Evolutionary conservation across 2,888 invertebrate species (phyloP).

Genomic region (Chymomyza caudatula): DNA sequence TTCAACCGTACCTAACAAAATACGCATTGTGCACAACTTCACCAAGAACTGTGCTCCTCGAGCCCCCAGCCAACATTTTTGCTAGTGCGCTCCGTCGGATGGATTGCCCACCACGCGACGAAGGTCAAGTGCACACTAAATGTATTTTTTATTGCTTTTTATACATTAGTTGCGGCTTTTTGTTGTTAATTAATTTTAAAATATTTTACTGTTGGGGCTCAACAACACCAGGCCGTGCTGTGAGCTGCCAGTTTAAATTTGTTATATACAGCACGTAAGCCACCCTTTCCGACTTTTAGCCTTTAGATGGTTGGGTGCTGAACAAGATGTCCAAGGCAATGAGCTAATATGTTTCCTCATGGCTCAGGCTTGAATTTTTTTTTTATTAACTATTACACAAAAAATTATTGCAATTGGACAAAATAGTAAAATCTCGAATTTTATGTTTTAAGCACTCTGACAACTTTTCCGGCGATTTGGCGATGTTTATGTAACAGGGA

Average conservation of each 20-base stretch:
- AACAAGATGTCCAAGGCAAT: too few relatives aligned
- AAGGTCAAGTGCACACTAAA: conserved; percentile 67
- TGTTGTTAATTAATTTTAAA: conserved; percentile 69
- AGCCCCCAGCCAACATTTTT: background rate
- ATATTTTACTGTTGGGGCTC: background rate
- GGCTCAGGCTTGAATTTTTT: too few relatives aligned
- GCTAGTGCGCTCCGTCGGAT: background rate
- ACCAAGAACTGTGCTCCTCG: background rate
- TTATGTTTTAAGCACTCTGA: too few relatives aligned
- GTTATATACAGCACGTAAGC: background rate
- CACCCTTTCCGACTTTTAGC: background rate
- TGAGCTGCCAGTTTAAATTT: background rate
- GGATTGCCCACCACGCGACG: conserved; percentile 7
- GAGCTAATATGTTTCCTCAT: too few relatives aligned
- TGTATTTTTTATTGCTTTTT: conserved; percentile 62
- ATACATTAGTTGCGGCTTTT: conserved; percentile 61
- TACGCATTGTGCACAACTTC: conserved; percentile 43
- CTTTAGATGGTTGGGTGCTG: too few relatives aligned
- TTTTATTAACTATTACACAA: too few relatives aligned
- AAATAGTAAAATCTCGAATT: too few relatives aligned
- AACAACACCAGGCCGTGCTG: background rate
- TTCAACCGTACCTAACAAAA: conserved; percentile 48
- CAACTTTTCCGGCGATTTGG: too few relatives aligned
- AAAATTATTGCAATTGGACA: too few relatives aligned
- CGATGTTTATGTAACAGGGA: too few relatives aligned